These are phyloP conservation scores for Strix uralensis DNA, from an alignment of 2,113 vertebrate species.

Conservation along the genomic window DNA sequence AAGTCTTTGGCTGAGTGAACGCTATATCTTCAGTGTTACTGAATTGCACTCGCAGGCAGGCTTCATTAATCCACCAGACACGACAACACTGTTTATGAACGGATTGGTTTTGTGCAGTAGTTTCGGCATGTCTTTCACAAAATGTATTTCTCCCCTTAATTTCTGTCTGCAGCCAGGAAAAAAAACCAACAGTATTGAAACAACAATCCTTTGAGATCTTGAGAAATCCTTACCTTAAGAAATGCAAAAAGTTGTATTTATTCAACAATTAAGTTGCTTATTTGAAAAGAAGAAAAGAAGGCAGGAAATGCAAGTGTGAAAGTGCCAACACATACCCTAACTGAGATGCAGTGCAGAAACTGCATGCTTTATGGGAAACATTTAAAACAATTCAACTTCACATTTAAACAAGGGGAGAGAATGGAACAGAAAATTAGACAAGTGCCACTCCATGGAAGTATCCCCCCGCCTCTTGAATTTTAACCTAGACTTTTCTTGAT, in stretches of 20 bases:
- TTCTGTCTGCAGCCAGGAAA: not conserved
- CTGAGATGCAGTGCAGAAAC: not conserved
- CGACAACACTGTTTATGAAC: not conserved
- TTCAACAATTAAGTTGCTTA: not conserved
- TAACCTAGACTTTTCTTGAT: not conserved
- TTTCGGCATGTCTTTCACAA: not conserved
- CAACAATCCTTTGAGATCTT: not conserved
- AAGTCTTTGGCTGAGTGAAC: not conserved
- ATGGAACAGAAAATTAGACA: constrained; percentile 28
- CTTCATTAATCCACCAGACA: constrained; percentile 27
- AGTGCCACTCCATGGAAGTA: not conserved
- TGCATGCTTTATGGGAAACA: not conserved
- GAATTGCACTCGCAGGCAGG: not conserved
- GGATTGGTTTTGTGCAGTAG: not conserved
- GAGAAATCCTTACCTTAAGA: not conserved
- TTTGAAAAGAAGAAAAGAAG: not conserved
- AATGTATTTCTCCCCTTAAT: not conserved
- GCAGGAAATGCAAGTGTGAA: constrained; percentile 7
- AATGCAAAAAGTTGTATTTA: not conserved
- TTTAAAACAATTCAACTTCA: not conserved
- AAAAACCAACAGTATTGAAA: not conserved
- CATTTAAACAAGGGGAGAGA: constrained; percentile 29
- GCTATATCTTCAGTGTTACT: not conserved
- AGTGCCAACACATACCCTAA: not conserved
- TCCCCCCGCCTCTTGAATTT: not conserved